Conservation (phyloP, 2,113 vertebrate genomes). For the Dendropsophus ebraccatus region DNA sequence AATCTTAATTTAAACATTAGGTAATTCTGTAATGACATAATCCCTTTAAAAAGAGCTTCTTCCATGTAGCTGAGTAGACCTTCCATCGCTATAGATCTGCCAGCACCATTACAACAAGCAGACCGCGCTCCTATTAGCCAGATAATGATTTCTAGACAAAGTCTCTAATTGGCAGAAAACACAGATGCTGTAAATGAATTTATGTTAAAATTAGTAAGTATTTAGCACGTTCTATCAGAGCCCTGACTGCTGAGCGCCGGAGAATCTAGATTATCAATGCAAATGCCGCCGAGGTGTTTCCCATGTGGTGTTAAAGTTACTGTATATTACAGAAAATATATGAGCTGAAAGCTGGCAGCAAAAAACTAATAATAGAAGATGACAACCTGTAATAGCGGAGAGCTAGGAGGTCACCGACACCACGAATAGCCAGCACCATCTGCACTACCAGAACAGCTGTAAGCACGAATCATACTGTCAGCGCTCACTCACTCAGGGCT, state of each 20-base stretch:
- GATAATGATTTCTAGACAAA: conserved; percentile 51
- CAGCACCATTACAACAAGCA: not conserved
- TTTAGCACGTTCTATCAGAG: conserved; percentile 47
- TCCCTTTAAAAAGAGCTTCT: too few relatives aligned
- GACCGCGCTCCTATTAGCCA: conserved; percentile 39
- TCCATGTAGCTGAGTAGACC: too few relatives aligned
- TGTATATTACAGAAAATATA: not conserved
- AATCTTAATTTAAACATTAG: too few relatives aligned
- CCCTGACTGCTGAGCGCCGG: conserved; percentile 40
- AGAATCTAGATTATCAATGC: conserved; percentile 44
- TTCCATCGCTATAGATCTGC: conserved; percentile 14
- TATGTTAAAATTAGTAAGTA: conserved; percentile 52
- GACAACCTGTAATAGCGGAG: not conserved
- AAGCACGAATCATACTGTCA: too few relatives aligned
- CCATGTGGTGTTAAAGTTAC: conserved; percentile 29
- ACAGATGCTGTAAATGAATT: conserved; percentile 54
- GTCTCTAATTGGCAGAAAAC: conserved; percentile 52
- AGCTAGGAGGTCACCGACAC: not conserved
- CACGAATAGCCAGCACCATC: not conserved
- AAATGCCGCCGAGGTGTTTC: conserved; percentile 43
- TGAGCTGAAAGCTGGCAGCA: not conserved
- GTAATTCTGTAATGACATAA: too few relatives aligned
- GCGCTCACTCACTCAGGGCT: too few relatives aligned
- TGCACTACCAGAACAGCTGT: not conserved
- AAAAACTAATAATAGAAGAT: conserved; percentile 13